phyloP scores from a whole-genome alignment of 2,113 vertebrate genomes.

The Spea bombifrons region DNA sequence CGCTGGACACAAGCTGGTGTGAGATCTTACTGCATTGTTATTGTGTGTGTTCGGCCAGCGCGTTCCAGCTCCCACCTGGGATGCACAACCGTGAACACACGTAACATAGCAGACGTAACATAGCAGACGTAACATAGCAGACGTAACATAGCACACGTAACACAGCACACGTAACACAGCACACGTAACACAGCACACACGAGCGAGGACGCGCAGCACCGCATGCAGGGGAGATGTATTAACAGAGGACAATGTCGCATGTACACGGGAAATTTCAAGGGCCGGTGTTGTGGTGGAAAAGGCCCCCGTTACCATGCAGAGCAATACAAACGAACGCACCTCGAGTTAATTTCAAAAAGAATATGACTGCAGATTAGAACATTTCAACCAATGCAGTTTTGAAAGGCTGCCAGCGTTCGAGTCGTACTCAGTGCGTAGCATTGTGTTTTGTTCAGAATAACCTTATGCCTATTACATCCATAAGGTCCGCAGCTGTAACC shows the following conservation, averaged over 20 bases:
- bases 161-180: too few species aligned
- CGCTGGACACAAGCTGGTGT: constrained; percentile 26
- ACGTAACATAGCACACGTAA: not conserved
- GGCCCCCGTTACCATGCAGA: not conserved
- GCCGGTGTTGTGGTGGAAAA: not conserved
- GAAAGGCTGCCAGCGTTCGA: too few species aligned
- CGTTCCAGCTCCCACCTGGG: constrained; percentile 33
- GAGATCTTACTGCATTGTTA: constrained; percentile 24
- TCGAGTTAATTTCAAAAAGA: too few species aligned
- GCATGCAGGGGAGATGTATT: not conserved
- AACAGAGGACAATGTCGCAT: not conserved
- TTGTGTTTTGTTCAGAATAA: too few species aligned
- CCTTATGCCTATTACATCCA: too few species aligned
- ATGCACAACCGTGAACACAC: not conserved
- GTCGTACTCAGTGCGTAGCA: too few species aligned
- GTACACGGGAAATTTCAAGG: not conserved
- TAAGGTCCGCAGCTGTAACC: too few species aligned
- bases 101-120: constrained; percentile 1
- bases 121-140: too few species aligned
- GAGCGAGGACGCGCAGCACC: not conserved
- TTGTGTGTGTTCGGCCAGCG: not conserved
- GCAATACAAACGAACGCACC: not conserved
- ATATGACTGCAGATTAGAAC: too few species aligned
- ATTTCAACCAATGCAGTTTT: too few species aligned
- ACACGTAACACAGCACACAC: not conserved